phyloP scores from a whole-genome alignment of 30 jellyfish, hydroid and myxozoan genomes.

The Nemopilema nomurai region DNA sequence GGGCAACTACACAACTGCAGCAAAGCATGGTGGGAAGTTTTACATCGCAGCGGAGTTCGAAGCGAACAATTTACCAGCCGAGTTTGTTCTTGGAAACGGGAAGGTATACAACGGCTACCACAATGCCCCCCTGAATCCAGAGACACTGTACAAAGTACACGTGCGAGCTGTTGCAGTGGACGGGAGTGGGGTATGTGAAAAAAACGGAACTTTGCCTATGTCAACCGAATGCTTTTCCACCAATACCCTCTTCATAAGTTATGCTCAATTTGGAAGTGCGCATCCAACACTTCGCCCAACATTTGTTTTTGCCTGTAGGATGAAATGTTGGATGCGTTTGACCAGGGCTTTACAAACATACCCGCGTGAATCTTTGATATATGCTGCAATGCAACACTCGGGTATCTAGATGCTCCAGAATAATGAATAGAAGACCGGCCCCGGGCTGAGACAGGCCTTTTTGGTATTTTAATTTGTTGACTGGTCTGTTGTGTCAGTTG shows the following conservation, averaged over 20 bases:
- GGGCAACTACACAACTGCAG: slow-evolving; percentile 50
- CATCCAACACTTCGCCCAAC: no score
- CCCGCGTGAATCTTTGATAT: no score
- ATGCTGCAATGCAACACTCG: no score
- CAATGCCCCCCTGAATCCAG: slow-evolving; percentile 80
- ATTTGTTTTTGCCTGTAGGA: no score
- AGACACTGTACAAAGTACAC: slow-evolving; percentile 60
- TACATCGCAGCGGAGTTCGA: slow-evolving; percentile 80
- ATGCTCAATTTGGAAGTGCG: no score
- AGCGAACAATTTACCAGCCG: slow-evolving; percentile 36
- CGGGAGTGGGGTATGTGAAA: slow-evolving; percentile 49
- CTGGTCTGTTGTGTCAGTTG: no score
- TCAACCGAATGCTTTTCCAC: not conserved
- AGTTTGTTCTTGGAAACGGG: slow-evolving; percentile 77
- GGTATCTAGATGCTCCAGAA: no score
- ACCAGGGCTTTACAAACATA: no score
- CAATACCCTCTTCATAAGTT: not conserved
- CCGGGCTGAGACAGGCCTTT: no score
- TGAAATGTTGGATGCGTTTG: no score
- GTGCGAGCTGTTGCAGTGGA: slow-evolving; percentile 66
- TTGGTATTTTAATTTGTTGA: no score
- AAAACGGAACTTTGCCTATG: not conserved
- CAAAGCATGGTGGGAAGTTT: slow-evolving; percentile 37
- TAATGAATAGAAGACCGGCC: no score
- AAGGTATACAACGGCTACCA: slow-evolving; percentile 59